These are phyloP conservation scores for Xanthorhoe spadicearia DNA, from an alignment of 2,888 invertebrate genomes.

Conservation along the genomic window DNA sequence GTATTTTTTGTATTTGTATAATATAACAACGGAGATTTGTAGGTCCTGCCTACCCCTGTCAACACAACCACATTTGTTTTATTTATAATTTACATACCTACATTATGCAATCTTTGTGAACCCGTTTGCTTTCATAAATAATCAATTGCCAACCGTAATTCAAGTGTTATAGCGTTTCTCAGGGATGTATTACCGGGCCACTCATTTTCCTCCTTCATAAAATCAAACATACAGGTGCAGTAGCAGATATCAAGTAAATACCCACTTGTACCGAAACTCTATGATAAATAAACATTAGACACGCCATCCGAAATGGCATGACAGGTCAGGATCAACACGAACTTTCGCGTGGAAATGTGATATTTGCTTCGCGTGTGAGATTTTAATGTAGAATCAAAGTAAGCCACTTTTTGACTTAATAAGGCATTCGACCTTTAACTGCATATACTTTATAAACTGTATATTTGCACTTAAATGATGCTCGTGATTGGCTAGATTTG, in stretches of 20 bases:
- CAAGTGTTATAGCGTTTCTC: not conserved
- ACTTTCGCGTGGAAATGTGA: slow-evolving; percentile 16
- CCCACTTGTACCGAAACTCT: slow-evolving; percentile 4
- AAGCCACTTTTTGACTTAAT: slow-evolving; percentile 11
- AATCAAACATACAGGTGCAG: slow-evolving; percentile 16
- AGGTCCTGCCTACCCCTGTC: not conserved
- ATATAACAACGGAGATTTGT: too few relatives aligned
- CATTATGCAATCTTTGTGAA: not conserved
- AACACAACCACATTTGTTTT: not conserved
- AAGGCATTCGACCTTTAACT: slow-evolving; percentile 21
- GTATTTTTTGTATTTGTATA: not conserved
- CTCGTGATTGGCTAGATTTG: too few relatives aligned
- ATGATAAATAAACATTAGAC: slow-evolving; percentile 25
- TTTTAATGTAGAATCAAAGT: slow-evolving; percentile 14
- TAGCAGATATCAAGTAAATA: slow-evolving; percentile 27
- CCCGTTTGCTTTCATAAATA: not conserved
- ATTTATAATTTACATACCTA: too few relatives aligned
- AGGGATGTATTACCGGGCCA: not conserved
- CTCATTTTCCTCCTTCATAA: slow-evolving; percentile 1
- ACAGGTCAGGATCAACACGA: slow-evolving; percentile 33
- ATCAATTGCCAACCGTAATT: not conserved
- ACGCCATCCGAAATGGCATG: slow-evolving; percentile 30
- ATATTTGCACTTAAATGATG: too few relatives aligned
- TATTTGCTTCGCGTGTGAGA: slow-evolving; percentile 23
- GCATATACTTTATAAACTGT: not conserved